A percentile compares a stretch with the other conserved stretches of the same genome.
These are phyloP conservation scores for Lottia scabra DNA, from an alignment of 2,888 invertebrate species.

Conservation along the genomic window DNA sequence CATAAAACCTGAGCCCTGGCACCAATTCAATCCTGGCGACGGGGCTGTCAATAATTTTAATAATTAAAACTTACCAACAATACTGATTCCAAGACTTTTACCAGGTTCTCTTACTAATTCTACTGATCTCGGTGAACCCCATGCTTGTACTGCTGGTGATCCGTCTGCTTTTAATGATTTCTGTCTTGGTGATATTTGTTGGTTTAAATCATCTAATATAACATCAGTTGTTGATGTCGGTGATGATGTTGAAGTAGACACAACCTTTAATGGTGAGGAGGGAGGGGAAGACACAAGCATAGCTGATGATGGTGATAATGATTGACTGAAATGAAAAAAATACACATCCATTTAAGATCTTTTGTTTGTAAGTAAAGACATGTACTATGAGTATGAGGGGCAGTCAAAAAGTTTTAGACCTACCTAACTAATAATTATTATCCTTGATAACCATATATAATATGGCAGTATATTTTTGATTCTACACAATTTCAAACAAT, in stretches of 20 bases:
- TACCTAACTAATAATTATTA: no score
- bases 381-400: no score
- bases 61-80: slow-evolving; percentile 85
- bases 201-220: background rate
- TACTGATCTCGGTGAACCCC: slow-evolving; percentile 86
- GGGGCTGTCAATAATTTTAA: background rate
- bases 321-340: background rate
- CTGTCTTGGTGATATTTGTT: slow-evolving; percentile 32
- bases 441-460: no score
- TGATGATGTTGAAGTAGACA: slow-evolving; percentile 22
- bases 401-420: no score
- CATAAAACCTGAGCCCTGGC: no score
- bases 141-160: slow-evolving; percentile 69
- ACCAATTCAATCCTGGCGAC: no score
- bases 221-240: slow-evolving; percentile 1
- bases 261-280: slow-evolving; percentile 6
- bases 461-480: no score
- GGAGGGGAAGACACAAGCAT: slow-evolving; percentile 4
- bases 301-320: slow-evolving; percentile 1
- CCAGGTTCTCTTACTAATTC: slow-evolving; percentile 80
- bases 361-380: no score
- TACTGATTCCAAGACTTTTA: slow-evolving; percentile 93
- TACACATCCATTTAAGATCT: no score
- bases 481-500: no score
- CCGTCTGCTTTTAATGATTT: slow-evolving; percentile 48